Evolutionary conservation across 2,888 invertebrate species (phyloP).

Genomic region (Perdita meconis): DNA sequence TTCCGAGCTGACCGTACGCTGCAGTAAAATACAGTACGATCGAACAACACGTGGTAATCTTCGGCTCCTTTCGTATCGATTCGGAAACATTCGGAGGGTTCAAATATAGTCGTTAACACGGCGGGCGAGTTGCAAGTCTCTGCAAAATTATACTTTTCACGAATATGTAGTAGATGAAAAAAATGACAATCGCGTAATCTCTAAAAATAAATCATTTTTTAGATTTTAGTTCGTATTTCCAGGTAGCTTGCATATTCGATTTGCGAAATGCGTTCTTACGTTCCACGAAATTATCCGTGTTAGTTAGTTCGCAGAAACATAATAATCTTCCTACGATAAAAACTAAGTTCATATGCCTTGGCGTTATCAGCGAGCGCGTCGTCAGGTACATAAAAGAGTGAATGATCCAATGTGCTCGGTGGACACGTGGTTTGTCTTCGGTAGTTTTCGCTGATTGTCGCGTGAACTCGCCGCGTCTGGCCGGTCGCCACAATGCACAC

Average conservation of each 20-base stretch:
- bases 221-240: too few species aligned
- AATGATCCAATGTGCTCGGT: conserved; percentile 52
- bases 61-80: conserved; percentile 23
- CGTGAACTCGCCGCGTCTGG: conserved; percentile 22
- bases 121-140: too few species aligned
- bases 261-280: too few species aligned
- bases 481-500: conserved; percentile 30
- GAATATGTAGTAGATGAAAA: too few species aligned
- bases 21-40: background rate
- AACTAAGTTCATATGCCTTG: too few species aligned
- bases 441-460: conserved; percentile 51
- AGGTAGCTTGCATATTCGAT: too few species aligned
- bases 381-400: conserved; percentile 38
- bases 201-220: too few species aligned
- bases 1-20: background rate
- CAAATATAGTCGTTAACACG: conserved; percentile 7
- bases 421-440: conserved; percentile 59
- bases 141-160: background rate
- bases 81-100: conserved; percentile 26
- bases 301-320: too few species aligned
- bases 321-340: too few species aligned
- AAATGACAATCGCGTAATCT: too few species aligned
- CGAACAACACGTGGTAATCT: conserved; percentile 32
- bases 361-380: background rate
- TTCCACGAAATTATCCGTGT: too few species aligned